These are phyloP conservation scores for Bufo bufo DNA, from an alignment of 2,113 vertebrate genomes.

Conservation along the genomic window DNA sequence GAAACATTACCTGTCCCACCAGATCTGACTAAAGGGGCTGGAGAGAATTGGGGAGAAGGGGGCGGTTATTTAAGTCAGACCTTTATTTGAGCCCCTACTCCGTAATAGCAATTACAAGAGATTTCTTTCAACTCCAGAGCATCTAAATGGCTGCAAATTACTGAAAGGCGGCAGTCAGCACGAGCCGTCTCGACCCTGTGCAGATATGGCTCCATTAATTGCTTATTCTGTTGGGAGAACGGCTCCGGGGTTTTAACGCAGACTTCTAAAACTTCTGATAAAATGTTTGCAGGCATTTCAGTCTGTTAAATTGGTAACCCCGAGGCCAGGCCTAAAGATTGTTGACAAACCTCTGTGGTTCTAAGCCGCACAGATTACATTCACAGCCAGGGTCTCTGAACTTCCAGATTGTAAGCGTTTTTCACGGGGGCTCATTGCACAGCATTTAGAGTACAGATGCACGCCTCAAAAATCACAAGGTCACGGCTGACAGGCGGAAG, in stretches of 20 bases:
- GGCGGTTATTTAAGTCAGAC: slow-evolving; percentile 21
- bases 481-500: slow-evolving; percentile 25
- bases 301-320: slow-evolving; percentile 42
- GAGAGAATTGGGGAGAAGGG: background rate
- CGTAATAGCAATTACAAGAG: slow-evolving; percentile 32
- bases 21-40: background rate
- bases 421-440: slow-evolving; percentile 13
- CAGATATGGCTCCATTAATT: slow-evolving; percentile 45
- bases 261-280: slow-evolving; percentile 44
- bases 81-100: slow-evolving; percentile 40
- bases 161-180: slow-evolving; percentile 50
- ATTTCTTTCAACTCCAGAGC: slow-evolving; percentile 40
- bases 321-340: slow-evolving; percentile 38
- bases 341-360: slow-evolving; percentile 37
- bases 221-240: slow-evolving; percentile 41
- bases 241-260: slow-evolving; percentile 43
- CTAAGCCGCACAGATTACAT: slow-evolving; percentile 36
- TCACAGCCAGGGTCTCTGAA: slow-evolving; percentile 42
- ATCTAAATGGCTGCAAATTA: slow-evolving; percentile 54
- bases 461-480: slow-evolving; percentile 30
- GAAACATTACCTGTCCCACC: background rate
- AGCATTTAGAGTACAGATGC: slow-evolving; percentile 14
- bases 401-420: slow-evolving; percentile 31
- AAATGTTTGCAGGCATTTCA: slow-evolving; percentile 50
- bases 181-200: slow-evolving; percentile 17